phyloP scores from a whole-genome alignment of 1,140 invertebrate genomes.

The Magallana ariakensis region DNA sequence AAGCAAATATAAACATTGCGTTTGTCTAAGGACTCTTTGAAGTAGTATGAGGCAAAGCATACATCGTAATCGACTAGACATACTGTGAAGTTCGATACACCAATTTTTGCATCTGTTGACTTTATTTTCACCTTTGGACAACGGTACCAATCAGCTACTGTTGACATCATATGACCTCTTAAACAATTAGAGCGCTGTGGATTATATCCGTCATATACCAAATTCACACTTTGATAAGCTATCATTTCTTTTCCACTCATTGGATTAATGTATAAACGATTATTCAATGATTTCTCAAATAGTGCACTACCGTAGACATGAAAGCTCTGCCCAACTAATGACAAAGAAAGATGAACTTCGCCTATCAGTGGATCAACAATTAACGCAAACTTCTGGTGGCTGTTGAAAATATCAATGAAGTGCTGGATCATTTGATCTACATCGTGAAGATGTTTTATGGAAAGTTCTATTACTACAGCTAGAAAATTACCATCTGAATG shows the following conservation, averaged over 20 bases:
- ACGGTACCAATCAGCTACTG: conserved; percentile 18
- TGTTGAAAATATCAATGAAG: background rate
- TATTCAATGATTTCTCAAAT: background rate
- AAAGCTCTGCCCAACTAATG: conserved; percentile 5
- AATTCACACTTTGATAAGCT: background rate
- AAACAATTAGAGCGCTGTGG: background rate
- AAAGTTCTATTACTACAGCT: background rate
- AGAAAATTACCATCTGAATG: background rate
- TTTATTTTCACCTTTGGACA: background rate
- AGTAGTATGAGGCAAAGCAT: background rate
- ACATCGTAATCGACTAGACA: background rate
- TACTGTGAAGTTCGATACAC: conserved; percentile 6
- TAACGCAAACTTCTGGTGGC: background rate
- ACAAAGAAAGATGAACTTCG: background rate
- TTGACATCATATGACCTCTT: background rate
- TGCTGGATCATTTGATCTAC: background rate
- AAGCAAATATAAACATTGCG: background rate
- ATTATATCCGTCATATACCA: background rate
- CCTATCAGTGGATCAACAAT: background rate
- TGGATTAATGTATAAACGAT: background rate
- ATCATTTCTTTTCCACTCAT: background rate
- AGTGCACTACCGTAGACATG: background rate
- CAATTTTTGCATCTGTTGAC: background rate
- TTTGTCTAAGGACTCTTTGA: background rate
- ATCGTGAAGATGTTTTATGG: background rate